Base-by-base conservation (phyloP, 1,140 invertebrate genomes). In the Drosophila truncata region DNA sequence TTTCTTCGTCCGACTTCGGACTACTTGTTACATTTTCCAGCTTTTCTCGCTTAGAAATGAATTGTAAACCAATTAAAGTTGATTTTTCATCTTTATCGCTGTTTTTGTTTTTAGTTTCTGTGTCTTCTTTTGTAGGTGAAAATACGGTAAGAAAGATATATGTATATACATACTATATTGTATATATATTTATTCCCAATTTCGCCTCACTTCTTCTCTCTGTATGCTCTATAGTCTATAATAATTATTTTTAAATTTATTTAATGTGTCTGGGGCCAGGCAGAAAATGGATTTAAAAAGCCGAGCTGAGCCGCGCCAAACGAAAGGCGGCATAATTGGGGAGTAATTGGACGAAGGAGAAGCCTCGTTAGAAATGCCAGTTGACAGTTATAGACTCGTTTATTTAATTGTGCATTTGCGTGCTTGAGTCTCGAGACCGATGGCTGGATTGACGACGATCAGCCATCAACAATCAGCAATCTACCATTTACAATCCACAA, bases 41-140 rank as follows among this genome's bases (percentile, higher is more conserved):
- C 63, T 80, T 83, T 87, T 79, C 76, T 83, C 80, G 80, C 83
- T 70, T 65, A 65, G 83, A 80, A 87, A 87, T 87, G 84, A 87
- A 87, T 87, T 87, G 83, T 80, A 83, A 87, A 88, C 84, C 83
- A 87, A 87, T 87, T 87, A 87, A 87, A 83, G 71, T 63, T 67
- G 83, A 88, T 79, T 87, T 86, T 87, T 86, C 76, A 72, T 83
- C 75, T 84, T 82, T 60, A 82, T 67, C 55, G 44, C 63, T 37
- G 33, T 31, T 39, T 10, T 10, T 16, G 4, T 29, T 39, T 25
- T 42, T 46, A 50, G 29, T 57, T 67, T 62, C 52, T 49, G 49
- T 62, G 50, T 66, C 71, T 78, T 78, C 74, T 62, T 87, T 74
- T 78, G 84, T 88, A 80, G 83, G 83, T 83, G 83, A 87, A 87